Evolutionary conservation across 2,797 vertebrate species (phyloP), one percentile per base, ranked within the genome.

Genomic region (Amblyraja radiata): DNA sequence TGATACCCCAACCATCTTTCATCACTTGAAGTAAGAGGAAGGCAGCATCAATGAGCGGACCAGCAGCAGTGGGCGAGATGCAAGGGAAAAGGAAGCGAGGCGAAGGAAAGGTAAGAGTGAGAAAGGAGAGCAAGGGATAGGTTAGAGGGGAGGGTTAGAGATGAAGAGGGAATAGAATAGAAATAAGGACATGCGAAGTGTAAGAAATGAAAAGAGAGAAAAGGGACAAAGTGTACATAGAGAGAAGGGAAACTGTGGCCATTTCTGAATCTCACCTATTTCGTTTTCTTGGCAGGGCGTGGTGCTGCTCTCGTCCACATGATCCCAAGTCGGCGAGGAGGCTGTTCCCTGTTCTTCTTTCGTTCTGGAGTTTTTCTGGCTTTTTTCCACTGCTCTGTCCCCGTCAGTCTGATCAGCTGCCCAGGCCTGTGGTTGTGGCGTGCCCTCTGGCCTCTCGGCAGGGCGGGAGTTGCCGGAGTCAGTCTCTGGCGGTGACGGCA

Each of bases 381-480:
- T 94, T 93, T 95, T 95, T 84, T 93, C 95, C 58, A 94, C 96
- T 93, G 91, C 79, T 6, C 94, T 93, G 6, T 95, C 94, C 93
- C 97, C 96, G 93, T 97, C 96, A 94, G 94, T 79, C 23, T 90
- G 18, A 63, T 95, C 93, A 2, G 14, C 84, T 4, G 8, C 61
- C 61, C 84, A 68, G 14, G 28, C 84, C 94, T 94, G 94, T 94
- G 25, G 94, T 94, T 94, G 94, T 93, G 94, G 94, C 93, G 95
- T 96, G 93, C 95, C 93, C 94, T 96, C 94, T 14, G 96, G 95
- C 95, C 96, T 96, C 94, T 94, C 95, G 93, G 95, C 95, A 93
- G 94, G 94, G 95, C 95, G 95, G 2, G 95, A 96, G 94, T 94
- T 95, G 73, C 96, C 94, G 5, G 95, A 95, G 94, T 94, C 94